phyloP scores from a whole-genome alignment of 2,888 invertebrate genomes.

The Xylocampa areola region DNA sequence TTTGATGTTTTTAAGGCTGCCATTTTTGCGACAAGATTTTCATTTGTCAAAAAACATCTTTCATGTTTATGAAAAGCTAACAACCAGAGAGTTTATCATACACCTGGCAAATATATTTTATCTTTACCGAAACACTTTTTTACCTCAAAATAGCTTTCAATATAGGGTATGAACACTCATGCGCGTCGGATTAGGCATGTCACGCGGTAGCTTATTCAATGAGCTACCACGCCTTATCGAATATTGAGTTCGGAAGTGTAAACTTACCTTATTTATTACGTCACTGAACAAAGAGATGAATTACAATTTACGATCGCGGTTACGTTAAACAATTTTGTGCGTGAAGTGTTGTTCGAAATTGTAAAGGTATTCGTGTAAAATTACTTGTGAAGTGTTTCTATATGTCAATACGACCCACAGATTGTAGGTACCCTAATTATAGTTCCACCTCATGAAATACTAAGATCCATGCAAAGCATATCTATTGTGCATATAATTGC shows the following conservation, averaged over 20 bases:
- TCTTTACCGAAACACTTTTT: slow-evolving; percentile 20
- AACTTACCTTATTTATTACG: slow-evolving; percentile 49
- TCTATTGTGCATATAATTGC: no score
- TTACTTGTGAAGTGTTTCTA: no score
- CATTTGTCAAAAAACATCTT: background rate
- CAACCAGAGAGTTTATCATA: background rate
- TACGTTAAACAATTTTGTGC: background rate
- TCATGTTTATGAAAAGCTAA: background rate
- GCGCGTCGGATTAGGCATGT: slow-evolving; percentile 57
- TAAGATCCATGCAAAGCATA: no score
- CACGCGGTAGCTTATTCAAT: slow-evolving; percentile 58
- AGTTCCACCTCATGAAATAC: no score
- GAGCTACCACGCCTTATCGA: slow-evolving; percentile 56
- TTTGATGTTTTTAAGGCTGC: background rate
- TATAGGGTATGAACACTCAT: slow-evolving; percentile 39
- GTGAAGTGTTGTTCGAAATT: no score
- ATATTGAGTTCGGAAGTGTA: slow-evolving; percentile 59
- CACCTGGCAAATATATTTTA: slow-evolving; percentile 4
- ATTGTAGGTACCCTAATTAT: no score
- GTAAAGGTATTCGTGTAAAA: no score
- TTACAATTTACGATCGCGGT: slow-evolving; percentile 34
- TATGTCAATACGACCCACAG: no score
- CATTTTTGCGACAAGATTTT: background rate
- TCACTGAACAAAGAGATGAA: slow-evolving; percentile 41
- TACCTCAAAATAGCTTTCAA: slow-evolving; percentile 43